These are phyloP conservation scores for Capreolus pygargus DNA, from an alignment of 2,113 vertebrate genomes.

Conservation along the genomic window DNA sequence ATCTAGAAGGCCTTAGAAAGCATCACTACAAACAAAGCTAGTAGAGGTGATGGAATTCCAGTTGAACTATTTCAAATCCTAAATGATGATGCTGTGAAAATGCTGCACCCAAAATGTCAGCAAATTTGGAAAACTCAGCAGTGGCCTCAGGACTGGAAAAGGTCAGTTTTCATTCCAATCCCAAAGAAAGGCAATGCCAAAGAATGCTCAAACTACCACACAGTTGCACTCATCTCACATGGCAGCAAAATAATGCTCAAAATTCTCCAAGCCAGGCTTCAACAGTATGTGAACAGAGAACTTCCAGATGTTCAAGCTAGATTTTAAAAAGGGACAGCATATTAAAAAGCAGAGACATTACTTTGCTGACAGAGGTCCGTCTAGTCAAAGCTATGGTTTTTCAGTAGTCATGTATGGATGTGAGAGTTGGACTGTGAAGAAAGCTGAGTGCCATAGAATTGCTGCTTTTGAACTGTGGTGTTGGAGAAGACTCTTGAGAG, in stretches of 20 bases:
- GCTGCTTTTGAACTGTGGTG: neutral
- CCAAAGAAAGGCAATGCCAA: neutral
- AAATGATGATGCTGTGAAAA: neutral
- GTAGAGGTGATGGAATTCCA: neutral
- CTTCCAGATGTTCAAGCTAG: neutral
- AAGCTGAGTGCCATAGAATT: neutral
- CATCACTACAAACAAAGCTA: neutral
- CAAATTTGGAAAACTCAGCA: neutral
- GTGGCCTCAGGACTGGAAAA: neutral
- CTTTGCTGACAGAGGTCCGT: neutral
- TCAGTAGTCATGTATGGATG: neutral
- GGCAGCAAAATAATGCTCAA: neutral
- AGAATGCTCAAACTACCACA: neutral
- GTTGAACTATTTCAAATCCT: neutral
- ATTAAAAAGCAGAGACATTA: neutral
- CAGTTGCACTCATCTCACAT: neutral
- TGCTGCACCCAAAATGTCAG: neutral
- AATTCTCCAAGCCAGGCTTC: neutral
- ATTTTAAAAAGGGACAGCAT: neutral
- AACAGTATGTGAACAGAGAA: accelerated
- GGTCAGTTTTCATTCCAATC: neutral
- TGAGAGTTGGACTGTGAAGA: neutral
- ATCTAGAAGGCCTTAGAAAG: neutral
- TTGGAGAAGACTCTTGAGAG: neutral
- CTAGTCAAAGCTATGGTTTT: neutral